These are phyloP conservation scores for Morelia viridis DNA, from an alignment of 2,797 vertebrate genomes.

Conservation along the genomic window DNA sequence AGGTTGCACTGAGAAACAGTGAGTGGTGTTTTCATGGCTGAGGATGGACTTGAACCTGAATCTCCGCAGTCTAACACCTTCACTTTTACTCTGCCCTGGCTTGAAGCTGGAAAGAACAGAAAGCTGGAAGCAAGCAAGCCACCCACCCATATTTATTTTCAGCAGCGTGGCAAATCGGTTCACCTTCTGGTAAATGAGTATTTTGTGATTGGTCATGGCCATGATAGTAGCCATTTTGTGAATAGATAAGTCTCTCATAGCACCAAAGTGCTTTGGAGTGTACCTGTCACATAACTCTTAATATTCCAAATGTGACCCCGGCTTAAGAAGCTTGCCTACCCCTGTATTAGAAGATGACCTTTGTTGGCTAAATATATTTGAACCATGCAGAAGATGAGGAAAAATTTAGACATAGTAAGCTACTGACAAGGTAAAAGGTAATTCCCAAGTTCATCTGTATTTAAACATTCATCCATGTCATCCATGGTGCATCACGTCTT, in stretches of 20 bases:
- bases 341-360: neutral
- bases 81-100: neutral
- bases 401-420: neutral
- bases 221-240: neutral
- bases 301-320: neutral
- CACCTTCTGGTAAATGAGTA: neutral
- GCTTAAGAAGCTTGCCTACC: neutral
- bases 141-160: neutral
- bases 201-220: neutral
- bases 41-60: neutral
- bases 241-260: neutral
- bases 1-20: neutral
- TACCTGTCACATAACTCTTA: neutral
- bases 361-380: neutral
- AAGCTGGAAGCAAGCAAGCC: neutral
- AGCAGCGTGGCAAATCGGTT: neutral
- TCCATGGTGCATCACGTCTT: neutral
- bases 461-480: neutral
- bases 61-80: neutral
- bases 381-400: neutral
- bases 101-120: neutral
- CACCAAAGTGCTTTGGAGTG: neutral
- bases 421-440: neutral
- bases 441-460: neutral
- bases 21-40: neutral